A percentile compares a stretch with the other conserved stretches of the same genome.
These are phyloP conservation scores for Lanistes nyassanus DNA, from an alignment of 1,140 invertebrate genomes.

Conservation along the genomic window DNA sequence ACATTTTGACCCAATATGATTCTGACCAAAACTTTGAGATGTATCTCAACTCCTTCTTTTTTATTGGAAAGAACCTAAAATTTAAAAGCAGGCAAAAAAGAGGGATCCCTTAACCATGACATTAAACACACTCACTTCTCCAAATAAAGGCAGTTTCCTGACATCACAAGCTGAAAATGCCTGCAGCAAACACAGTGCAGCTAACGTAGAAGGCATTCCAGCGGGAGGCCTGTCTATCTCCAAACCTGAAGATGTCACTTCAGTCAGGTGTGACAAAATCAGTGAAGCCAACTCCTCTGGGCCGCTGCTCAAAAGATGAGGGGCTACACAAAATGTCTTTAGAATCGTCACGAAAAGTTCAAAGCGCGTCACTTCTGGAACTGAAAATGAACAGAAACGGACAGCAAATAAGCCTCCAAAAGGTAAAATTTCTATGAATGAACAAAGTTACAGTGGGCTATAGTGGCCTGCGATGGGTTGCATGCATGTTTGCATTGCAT, in stretches of 20 bases:
- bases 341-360: conserved; percentile 21
- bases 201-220: not conserved
- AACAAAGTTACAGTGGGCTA: too few relatives aligned
- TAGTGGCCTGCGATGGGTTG: too few relatives aligned
- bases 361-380: conserved; percentile 16
- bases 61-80: too few relatives aligned
- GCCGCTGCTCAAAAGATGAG: conserved; percentile 13
- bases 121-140: not conserved
- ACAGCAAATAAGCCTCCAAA: too few relatives aligned
- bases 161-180: conserved; percentile 14
- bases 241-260: not conserved
- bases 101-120: too few relatives aligned
- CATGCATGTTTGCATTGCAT: too few relatives aligned
- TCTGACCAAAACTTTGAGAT: too few relatives aligned
- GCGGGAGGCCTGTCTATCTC: conserved; percentile 10
- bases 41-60: too few relatives aligned
- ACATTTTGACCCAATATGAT: too few relatives aligned
- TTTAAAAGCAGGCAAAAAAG: too few relatives aligned
- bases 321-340: conserved; percentile 5
- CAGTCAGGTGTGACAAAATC: not conserved
- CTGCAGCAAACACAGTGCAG: conserved; percentile 14
- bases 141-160: conserved; percentile 13
- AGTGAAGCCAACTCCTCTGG: not conserved
- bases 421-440: too few relatives aligned
- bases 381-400: not conserved